These are phyloP conservation scores for Sandelia bainsii DNA, from an alignment of 2,797 vertebrate genomes.

Conservation along the genomic window DNA sequence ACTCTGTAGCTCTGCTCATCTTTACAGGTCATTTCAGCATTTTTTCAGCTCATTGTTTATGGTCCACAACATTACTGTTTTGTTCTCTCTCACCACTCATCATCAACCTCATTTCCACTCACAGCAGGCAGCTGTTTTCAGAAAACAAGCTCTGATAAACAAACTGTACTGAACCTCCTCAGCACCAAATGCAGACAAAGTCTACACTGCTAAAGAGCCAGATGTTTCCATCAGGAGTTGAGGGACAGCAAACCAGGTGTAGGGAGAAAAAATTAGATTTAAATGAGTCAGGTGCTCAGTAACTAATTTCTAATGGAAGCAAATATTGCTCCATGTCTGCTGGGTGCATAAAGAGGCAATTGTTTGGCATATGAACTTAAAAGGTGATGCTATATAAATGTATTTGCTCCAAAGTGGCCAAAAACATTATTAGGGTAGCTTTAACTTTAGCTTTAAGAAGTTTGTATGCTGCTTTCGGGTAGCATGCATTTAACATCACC, in stretches of 20 bases:
- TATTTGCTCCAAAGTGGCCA: too few relatives aligned
- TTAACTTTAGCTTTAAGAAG: too few relatives aligned
- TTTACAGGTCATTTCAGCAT: background rate
- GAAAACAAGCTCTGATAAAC: slow-evolving; percentile 1
- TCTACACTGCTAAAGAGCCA: background rate
- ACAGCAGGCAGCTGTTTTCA: background rate
- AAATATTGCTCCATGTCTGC: background rate
- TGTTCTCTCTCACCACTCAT: background rate
- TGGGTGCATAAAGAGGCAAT: background rate
- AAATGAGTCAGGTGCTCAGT: background rate
- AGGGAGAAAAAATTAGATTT: background rate
- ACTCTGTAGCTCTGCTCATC: background rate
- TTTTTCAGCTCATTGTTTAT: background rate
- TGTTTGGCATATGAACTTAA: background rate
- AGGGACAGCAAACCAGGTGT: background rate
- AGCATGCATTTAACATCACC: too few relatives aligned
- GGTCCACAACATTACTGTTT: background rate
- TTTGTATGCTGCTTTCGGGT: too few relatives aligned
- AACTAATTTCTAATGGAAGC: too few relatives aligned
- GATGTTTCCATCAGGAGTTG: too few relatives aligned
- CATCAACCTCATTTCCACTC: background rate
- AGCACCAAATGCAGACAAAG: background rate
- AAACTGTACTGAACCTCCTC: background rate
- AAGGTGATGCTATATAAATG: too few relatives aligned
- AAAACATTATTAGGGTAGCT: too few relatives aligned